Percentiles rank a stretch among this genome's conserved stretches.
These are phyloP conservation scores for Clamator glandarius DNA, from an alignment of 2,797 vertebrate genomes.

Conservation along the genomic window DNA sequence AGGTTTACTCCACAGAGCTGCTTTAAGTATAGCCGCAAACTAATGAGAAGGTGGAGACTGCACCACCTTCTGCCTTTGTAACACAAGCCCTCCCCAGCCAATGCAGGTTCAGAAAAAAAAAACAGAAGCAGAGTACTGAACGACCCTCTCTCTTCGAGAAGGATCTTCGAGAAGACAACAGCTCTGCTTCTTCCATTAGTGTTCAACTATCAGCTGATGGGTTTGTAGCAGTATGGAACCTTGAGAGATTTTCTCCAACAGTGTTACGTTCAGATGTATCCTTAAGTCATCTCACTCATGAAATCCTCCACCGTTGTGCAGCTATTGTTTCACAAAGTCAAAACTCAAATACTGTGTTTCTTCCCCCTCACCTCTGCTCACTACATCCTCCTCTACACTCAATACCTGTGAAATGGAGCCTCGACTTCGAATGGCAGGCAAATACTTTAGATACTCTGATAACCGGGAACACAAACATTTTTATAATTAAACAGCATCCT, in stretches of 20 bases:
- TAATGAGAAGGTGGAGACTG: neutral
- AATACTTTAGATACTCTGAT: neutral
- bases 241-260: neutral
- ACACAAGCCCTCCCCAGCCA: neutral
- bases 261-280: neutral
- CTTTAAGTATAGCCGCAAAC: conserved; percentile 19
- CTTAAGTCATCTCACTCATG: neutral
- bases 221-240: neutral
- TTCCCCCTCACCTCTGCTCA: neutral
- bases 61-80: neutral
- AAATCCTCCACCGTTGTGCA: neutral
- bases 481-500: neutral
- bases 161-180: neutral
- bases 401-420: neutral
- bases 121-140: neutral
- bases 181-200: neutral
- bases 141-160: neutral
- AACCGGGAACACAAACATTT: neutral
- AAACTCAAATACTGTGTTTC: neutral
- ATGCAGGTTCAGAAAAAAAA: neutral
- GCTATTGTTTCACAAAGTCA: neutral
- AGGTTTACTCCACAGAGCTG: conserved; percentile 11
- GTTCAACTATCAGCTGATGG: neutral
- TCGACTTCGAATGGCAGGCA: neutral
- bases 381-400: neutral